Evolutionary conservation across 2,888 invertebrate species (phyloP).

Genomic region (Tipula unca): DNA sequence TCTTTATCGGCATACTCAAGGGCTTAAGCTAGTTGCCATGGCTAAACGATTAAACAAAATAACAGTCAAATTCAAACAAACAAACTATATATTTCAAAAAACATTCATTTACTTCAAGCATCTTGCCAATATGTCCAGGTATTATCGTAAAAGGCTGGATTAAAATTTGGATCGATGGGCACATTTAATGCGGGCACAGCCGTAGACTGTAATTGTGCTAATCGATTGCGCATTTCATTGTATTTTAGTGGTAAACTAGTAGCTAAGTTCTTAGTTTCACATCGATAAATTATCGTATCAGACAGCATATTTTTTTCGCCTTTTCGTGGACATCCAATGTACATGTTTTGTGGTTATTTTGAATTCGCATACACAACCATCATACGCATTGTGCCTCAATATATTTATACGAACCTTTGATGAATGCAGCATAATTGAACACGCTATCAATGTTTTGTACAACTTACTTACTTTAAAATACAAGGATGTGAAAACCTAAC

Average conservation of each 20-base stretch:
- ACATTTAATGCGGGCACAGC: slow-evolving; percentile 43
- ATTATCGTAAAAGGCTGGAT: slow-evolving; percentile 47
- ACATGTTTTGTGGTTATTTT: background rate
- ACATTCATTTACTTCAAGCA: slow-evolving; percentile 14
- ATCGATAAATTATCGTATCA: slow-evolving; percentile 30
- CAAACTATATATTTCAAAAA: no score
- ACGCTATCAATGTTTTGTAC: slow-evolving; percentile 63
- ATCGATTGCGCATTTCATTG: background rate
- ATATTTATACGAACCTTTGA: slow-evolving; percentile 33
- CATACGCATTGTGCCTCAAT: slow-evolving; percentile 38
- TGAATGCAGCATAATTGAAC: slow-evolving; percentile 35
- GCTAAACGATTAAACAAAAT: no score
- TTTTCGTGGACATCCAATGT: no score
- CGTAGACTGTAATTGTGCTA: slow-evolving; percentile 27
- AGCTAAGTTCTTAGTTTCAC: slow-evolving; percentile 40
- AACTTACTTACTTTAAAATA: no score
- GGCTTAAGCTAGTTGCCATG: no score
- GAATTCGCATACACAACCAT: no score
- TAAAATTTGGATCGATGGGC: slow-evolving; percentile 41
- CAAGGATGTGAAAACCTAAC: no score
- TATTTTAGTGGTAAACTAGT: background rate
- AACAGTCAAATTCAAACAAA: no score
- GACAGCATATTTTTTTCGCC: background rate
- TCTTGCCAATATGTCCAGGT: slow-evolving; percentile 54
- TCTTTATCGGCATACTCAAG: no score